These are phyloP conservation scores for Tangara arthus DNA, from an alignment of 2,797 vertebrate genomes.

Conservation along the genomic window DNA sequence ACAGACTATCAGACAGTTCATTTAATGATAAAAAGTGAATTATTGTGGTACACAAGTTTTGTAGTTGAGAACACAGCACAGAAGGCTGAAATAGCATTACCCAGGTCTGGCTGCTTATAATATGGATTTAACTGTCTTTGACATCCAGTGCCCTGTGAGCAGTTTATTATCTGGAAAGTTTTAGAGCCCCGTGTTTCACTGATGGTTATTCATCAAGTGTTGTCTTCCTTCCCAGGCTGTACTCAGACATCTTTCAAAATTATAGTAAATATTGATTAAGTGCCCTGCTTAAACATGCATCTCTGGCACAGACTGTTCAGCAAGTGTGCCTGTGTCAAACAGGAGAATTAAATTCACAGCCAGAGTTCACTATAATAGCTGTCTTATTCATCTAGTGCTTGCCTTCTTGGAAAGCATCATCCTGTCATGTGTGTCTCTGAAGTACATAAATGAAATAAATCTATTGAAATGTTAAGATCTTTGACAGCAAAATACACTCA, in stretches of 20 bases:
- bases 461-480: constrained; percentile 38
- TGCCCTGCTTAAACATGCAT: constrained; percentile 6
- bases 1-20: background rate
- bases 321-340: background rate
- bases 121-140: background rate
- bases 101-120: background rate
- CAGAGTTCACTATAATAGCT: background rate
- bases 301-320: background rate
- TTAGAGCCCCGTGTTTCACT: background rate
- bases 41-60: background rate
- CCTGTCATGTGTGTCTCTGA: constrained; percentile 15
- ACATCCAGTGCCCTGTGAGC: background rate
- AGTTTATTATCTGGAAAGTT: constrained; percentile 3
- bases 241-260: constrained; percentile 7
- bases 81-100: background rate
- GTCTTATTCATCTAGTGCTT: background rate
- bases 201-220: background rate
- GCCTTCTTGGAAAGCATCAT: constrained; percentile 23
- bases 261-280: constrained; percentile 27
- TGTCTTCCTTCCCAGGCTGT: background rate
- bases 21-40: background rate
- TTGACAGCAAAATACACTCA: background rate
- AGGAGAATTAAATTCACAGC: constrained; percentile 37
- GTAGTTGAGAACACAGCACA: background rate
- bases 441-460: constrained; percentile 44